phyloP scores from a whole-genome alignment of 2,888 invertebrate species.

The Meteorus colon region DNA sequence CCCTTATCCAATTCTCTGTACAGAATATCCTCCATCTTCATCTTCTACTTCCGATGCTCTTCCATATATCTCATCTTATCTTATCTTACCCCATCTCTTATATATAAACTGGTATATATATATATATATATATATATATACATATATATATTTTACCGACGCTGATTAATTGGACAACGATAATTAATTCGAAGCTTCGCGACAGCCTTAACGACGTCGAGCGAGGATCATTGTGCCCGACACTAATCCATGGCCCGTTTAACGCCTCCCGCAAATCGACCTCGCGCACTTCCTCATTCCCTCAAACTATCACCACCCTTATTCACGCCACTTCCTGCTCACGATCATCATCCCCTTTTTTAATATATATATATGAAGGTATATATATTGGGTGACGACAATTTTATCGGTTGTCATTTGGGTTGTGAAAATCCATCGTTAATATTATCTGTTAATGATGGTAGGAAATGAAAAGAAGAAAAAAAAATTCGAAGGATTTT shows the following conservation, averaged over 20 bases:
- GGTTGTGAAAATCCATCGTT: neutral
- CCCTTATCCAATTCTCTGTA: slow-evolving; percentile 15
- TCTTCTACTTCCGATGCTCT: neutral
- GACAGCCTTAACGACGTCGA: slow-evolving; percentile 60
- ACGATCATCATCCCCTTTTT: slow-evolving; percentile 31
- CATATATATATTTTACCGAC: slow-evolving; percentile 49
- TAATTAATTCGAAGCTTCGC: slow-evolving; percentile 61
- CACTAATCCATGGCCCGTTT: slow-evolving; percentile 50
- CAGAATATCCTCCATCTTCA: neutral
- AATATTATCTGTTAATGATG: no score
- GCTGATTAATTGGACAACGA: slow-evolving; percentile 64
- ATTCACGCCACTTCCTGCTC: neutral
- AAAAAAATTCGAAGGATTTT: neutral
- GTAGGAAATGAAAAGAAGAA: neutral
- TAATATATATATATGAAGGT: neutral
- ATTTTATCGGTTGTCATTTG: slow-evolving; percentile 13
- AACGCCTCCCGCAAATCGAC: slow-evolving; percentile 42
- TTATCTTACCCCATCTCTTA: slow-evolving; percentile 29
- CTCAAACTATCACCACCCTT: slow-evolving; percentile 12
- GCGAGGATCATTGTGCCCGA: slow-evolving; percentile 50
- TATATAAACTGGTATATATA: neutral
- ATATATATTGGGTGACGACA: neutral
- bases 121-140: neutral
- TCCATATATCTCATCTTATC: slow-evolving; percentile 1
- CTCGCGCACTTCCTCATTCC: slow-evolving; percentile 34